Evolutionary conservation across 2,797 vertebrate species (phyloP).

Genomic region (Fratercula arctica): DNA sequence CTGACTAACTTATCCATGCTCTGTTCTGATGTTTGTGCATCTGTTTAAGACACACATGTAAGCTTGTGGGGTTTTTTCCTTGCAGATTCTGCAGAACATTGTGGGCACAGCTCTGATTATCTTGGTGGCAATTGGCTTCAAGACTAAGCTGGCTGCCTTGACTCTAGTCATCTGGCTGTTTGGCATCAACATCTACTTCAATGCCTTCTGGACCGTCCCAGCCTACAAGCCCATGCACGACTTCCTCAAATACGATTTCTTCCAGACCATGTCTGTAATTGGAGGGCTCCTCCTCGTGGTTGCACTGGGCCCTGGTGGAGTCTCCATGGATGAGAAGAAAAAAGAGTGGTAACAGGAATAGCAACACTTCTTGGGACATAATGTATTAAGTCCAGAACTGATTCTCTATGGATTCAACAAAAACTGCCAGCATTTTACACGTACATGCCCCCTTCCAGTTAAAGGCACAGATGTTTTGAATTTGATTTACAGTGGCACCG

Average conservation of each 20-base stretch:
- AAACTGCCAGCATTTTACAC: constrained; percentile 69
- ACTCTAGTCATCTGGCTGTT: constrained; percentile 96
- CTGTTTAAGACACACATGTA: not conserved
- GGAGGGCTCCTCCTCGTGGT: constrained; percentile 96
- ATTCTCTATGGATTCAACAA: constrained; percentile 58
- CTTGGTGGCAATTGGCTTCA: constrained; percentile 95
- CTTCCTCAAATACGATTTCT: constrained; percentile 99
- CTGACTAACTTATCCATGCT: not conserved
- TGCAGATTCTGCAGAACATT: constrained; percentile 95
- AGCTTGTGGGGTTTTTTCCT: not conserved
- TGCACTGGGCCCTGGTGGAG: constrained; percentile 94
- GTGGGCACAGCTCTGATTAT: constrained; percentile 96
- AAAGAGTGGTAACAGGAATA: constrained; percentile 90
- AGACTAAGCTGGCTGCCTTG: constrained; percentile 95
- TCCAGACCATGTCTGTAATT: constrained; percentile 98
- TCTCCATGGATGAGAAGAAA: constrained; percentile 99
- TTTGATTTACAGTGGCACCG: constrained; percentile 72
- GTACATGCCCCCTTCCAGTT: constrained; percentile 56
- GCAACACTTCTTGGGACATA: constrained; percentile 40
- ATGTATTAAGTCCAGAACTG: constrained; percentile 56
- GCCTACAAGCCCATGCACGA: constrained; percentile 98
- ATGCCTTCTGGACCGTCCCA: constrained; percentile 96
- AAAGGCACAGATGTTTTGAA: constrained; percentile 77
- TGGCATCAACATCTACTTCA: constrained; percentile 96
- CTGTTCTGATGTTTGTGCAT: not conserved